Base-by-base conservation (phyloP, 2,113 vertebrate genomes). In the Bubalus kerabau region DNA sequence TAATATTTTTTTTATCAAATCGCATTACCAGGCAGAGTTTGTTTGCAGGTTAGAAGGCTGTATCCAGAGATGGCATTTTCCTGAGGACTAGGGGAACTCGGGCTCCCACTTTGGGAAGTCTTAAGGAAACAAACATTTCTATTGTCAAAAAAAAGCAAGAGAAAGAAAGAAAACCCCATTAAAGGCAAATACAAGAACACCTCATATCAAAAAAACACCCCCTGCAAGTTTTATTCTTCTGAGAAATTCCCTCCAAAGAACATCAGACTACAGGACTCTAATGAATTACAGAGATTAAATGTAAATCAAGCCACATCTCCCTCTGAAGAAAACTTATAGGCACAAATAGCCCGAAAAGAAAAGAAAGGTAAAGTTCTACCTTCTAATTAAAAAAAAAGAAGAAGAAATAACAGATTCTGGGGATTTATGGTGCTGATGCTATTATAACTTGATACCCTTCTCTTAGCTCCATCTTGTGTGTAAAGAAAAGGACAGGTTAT, bases 41-140 rank as follows among this genome's bases (percentile, higher is more conserved):
- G 98, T 97, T 96, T 98, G 98, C 99, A 99, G 11, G 98, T 98
- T 90, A 98, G 92, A 87, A 99, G 98, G 60, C 99, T 98, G 60
- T 98, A 98, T 87, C 99, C 99, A 52, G 99, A 99, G 0, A 97
- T 1, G 46, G 98, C 76, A 43, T 99, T 97, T 96, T 98, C 95
- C 87, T 30, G 95, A 89, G 93, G 46, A 80, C 14, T n/a, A 8
- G 96, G 86, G 11, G 60, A 89, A 93, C 95, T 97, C 54, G 99
- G 99, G 59, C 91, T 91, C 50, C 99, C 99, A 40, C 94, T 99
- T 97, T 56, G 14, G 76, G 99, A 99, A 32, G 98, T 99, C 98
- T 98, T 99, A 93, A 99, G 98, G 64, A 98, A 95, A 92, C 99
- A 99, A 67, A 98, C 94, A 97, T 99, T 99, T 97, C 99, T 99